Percentiles rank a stretch among this genome's conserved stretches.
Evolutionary conservation across 2,113 vertebrate genomes (phyloP).

Genomic region (Scalopus aquaticus): DNA sequence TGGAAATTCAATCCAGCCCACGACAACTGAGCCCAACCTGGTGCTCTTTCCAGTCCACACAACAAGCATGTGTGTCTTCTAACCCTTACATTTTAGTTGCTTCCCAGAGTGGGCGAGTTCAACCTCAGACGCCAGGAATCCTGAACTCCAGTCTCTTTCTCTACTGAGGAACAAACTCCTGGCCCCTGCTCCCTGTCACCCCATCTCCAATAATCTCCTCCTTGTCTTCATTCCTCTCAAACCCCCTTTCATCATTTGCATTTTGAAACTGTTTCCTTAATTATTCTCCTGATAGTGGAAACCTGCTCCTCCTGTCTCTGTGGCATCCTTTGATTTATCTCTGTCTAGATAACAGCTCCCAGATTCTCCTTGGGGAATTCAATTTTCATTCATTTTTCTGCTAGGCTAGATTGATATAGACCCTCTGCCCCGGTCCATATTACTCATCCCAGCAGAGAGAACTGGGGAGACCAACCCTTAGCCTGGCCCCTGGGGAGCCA

Average conservation of each 20-base stretch:
- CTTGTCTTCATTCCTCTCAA: constrained; percentile 15
- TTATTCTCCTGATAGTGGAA: constrained; percentile 80
- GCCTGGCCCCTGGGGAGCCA: constrained; percentile 62
- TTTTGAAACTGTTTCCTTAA: constrained; percentile 84
- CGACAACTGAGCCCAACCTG: constrained; percentile 34
- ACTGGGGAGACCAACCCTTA: constrained; percentile 44
- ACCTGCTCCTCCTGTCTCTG: constrained; percentile 62
- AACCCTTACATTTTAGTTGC: constrained; percentile 35
- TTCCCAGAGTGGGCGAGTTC: background rate
- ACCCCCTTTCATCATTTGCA: constrained; percentile 67
- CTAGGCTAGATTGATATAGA: constrained; percentile 84
- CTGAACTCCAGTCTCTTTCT: constrained; percentile 5
- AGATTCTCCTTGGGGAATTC: constrained; percentile 82
- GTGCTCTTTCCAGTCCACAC: background rate
- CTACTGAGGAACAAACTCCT: background rate
- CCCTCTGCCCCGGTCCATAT: constrained; percentile 82
- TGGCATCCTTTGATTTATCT: constrained; percentile 86
- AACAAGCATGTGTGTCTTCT: background rate
- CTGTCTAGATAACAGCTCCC: constrained; percentile 82
- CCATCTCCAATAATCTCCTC: constrained; percentile 38
- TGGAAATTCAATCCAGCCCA: constrained; percentile 63
- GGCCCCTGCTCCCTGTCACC: background rate
- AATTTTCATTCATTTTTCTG: constrained; percentile 90
- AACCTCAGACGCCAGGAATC: background rate
- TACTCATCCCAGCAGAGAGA: constrained; percentile 69